Conservation (phyloP, 1,140 invertebrate genomes). For the Drosophila bifasciata region DNA sequence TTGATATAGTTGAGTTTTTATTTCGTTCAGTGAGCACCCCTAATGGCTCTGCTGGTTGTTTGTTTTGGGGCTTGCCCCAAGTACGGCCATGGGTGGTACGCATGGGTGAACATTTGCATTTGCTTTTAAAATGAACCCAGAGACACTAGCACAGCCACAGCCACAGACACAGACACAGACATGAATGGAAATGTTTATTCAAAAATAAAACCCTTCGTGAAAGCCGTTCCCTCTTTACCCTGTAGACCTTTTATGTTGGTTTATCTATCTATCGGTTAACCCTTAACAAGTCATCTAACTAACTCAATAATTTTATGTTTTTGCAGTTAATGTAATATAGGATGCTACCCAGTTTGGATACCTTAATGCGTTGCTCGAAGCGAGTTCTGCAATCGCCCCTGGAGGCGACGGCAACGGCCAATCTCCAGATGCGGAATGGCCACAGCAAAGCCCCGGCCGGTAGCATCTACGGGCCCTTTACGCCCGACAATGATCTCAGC, state of each 20-base stretch:
- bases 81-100: constrained; percentile 1
- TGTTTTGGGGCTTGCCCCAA: too few relatives aligned
- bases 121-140: constrained; percentile 59
- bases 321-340: constrained; percentile 76
- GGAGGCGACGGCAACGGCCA: constrained; percentile 33
- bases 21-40: constrained; percentile 17
- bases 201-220: constrained; percentile 40
- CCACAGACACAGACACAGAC: too few relatives aligned
- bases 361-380: constrained; percentile 83
- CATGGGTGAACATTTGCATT: constrained; percentile 65
- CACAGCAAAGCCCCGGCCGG: constrained; percentile 57
- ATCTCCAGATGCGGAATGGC: constrained; percentile 60
- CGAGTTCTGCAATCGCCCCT: constrained; percentile 75
- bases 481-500: constrained; percentile 70
- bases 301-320: background rate
- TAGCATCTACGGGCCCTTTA: constrained; percentile 62
- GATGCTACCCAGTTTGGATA: constrained; percentile 81
- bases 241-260: constrained; percentile 18
- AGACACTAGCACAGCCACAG: constrained; percentile 16
- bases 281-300: constrained; percentile 37
- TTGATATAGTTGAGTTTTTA: background rate
- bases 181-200: constrained; percentile 70
- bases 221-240: too few relatives aligned
- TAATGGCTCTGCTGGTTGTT: constrained; percentile 6
- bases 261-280: constrained; percentile 29